Evolutionary conservation across 2,113 vertebrate genomes (phyloP).

Genomic region (Lophura nycthemera): DNA sequence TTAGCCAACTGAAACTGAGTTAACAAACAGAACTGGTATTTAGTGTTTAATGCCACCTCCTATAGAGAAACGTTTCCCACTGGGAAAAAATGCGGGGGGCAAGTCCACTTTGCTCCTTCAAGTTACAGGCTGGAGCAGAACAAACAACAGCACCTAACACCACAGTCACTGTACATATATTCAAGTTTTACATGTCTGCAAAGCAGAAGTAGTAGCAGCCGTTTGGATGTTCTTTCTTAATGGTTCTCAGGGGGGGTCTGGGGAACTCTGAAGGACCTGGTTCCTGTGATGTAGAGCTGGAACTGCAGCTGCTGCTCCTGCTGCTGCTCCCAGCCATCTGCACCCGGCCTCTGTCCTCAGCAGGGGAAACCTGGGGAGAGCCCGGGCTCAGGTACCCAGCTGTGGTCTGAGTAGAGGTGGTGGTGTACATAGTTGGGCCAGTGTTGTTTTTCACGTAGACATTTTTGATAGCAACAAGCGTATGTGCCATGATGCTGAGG

Average conservation of each 20-base stretch:
- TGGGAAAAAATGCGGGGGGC: slow-evolving; percentile 50
- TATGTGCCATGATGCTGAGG: slow-evolving; percentile 70
- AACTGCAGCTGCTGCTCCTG: slow-evolving; percentile 77
- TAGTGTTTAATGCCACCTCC: slow-evolving; percentile 63
- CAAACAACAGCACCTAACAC: slow-evolving; percentile 30
- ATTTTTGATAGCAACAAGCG: slow-evolving; percentile 66
- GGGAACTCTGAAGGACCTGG: slow-evolving; percentile 69
- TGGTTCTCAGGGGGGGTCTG: slow-evolving; percentile 57
- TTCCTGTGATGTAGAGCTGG: slow-evolving; percentile 69
- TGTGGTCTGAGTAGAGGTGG: slow-evolving; percentile 65
- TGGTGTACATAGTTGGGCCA: slow-evolving; percentile 31
- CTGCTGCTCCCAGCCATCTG: slow-evolving; percentile 69
- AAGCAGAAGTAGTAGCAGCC: slow-evolving; percentile 78
- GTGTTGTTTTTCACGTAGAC: slow-evolving; percentile 70
- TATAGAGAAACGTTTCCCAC: slow-evolving; percentile 55
- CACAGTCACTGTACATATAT: slow-evolving; percentile 29
- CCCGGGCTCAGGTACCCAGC: slow-evolving; percentile 70
- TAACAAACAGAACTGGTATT: background rate
- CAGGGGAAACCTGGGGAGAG: slow-evolving; percentile 57
- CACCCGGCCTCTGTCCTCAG: slow-evolving; percentile 57
- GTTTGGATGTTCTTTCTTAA: slow-evolving; percentile 76
- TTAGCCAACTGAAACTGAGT: slow-evolving; percentile 28
- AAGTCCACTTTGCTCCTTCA: slow-evolving; percentile 4
- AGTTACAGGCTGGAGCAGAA: slow-evolving; percentile 5
- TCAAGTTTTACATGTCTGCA: slow-evolving; percentile 73